A percentile compares a stretch with the other conserved stretches of the same genome.
These are phyloP conservation scores for Drosophila pseudoobscura DNA, from an alignment of 1,140 invertebrate species.

Conservation along the genomic window DNA sequence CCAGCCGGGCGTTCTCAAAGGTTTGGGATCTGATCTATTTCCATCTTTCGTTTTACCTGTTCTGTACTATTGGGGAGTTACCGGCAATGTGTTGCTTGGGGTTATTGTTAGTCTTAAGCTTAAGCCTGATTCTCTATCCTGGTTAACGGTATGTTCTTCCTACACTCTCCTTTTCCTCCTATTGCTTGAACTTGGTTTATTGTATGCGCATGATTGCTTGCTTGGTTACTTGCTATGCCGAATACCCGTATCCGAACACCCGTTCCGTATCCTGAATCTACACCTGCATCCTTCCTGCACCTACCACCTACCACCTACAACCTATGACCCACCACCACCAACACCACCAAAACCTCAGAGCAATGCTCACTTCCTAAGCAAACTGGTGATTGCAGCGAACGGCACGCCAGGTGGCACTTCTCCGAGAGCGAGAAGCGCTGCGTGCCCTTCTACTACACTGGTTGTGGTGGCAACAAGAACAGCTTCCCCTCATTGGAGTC, in stretches of 20 bases:
- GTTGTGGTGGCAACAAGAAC: conserved; percentile 95
- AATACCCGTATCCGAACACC: conserved; percentile 30
- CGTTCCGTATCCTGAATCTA: conserved; percentile 8
- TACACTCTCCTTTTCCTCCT: conserved; percentile 35
- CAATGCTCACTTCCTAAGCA: conserved; percentile 91
- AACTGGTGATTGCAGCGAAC: conserved; percentile 91
- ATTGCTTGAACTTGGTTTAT: conserved; percentile 53
- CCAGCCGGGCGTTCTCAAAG: conserved; percentile 88
- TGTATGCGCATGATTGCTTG: conserved; percentile 65
- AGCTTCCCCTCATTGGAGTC: conserved; percentile 90
- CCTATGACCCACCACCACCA: conserved; percentile 2
- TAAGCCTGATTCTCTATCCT: conserved; percentile 34
- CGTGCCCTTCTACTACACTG: conserved; percentile 97
- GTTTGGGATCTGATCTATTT: conserved; percentile 84
- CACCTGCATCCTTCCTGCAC: conserved; percentile 29
- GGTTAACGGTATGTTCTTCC: conserved; percentile 64
- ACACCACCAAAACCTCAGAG: conserved; percentile 84
- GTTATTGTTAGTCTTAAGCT: conserved; percentile 28
- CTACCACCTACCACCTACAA: not conserved
- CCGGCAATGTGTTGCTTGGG: conserved; percentile 7
- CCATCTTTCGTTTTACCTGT: not conserved
- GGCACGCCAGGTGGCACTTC: conserved; percentile 93
- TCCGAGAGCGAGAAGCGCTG: conserved; percentile 93
- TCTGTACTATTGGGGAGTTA: not conserved
- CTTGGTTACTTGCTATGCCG: conserved; percentile 54